These are phyloP conservation scores for Psilopogon haemacephalus DNA, from an alignment of 2,113 vertebrate species.

Conservation along the genomic window DNA sequence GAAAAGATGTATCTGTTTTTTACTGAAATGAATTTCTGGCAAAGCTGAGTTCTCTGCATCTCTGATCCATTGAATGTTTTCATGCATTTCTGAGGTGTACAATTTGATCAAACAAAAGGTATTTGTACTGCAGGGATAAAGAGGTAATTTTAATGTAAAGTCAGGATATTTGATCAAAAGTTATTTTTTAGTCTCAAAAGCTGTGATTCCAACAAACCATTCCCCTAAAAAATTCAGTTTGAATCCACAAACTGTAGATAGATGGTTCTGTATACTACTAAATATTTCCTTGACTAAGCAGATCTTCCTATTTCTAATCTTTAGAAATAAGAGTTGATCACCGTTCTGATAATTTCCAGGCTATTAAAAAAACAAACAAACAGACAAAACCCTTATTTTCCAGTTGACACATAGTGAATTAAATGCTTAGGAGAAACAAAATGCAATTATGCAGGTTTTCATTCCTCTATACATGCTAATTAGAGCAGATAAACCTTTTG, in stretches of 20 bases:
- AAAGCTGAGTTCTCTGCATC: neutral
- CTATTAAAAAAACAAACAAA: too few relatives aligned
- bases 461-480: constrained; percentile 33
- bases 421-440: constrained; percentile 38
- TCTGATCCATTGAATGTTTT: neutral
- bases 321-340: constrained; percentile 7
- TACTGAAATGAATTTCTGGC: neutral
- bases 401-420: neutral
- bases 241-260: neutral
- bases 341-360: neutral
- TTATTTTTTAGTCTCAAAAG: neutral
- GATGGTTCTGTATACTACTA: neutral
- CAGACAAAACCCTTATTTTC: too few relatives aligned
- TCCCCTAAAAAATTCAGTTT: neutral
- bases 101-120: neutral
- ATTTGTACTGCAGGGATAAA: neutral
- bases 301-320: neutral
- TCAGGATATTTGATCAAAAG: neutral
- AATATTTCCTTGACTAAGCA: neutral
- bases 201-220: neutral
- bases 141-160: neutral
- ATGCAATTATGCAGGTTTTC: constrained; percentile 34
- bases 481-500: constrained; percentile 52
- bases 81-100: neutral
- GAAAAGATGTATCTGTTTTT: neutral